These are phyloP conservation scores for Drosophila heteroneura DNA, from an alignment of 2,888 invertebrate species.

Conservation along the genomic window DNA sequence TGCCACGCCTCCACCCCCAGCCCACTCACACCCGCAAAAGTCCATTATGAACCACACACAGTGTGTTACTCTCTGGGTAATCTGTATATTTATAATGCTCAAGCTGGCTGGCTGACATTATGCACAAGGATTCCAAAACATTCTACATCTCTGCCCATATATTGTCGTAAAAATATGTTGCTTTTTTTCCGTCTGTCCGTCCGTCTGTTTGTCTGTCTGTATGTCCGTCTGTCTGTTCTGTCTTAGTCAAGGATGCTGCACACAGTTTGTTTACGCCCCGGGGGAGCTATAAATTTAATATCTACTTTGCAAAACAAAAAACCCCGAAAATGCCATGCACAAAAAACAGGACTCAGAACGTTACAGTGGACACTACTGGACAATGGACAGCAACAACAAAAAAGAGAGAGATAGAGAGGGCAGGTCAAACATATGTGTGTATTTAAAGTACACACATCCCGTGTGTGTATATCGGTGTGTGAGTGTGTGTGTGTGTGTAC, in stretches of 20 bases:
- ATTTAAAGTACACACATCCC: conserved; percentile 17
- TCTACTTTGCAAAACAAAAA: conserved; percentile 83
- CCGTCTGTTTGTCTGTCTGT: conserved; percentile 1
- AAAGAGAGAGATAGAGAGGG: background rate
- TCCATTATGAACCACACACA: conserved; percentile 58
- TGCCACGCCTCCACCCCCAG: background rate
- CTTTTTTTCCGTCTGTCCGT: conserved; percentile 33
- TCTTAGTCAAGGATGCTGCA: conserved; percentile 52
- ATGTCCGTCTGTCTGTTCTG: conserved; percentile 9
- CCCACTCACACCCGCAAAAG: conserved; percentile 30
- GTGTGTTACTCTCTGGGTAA: conserved; percentile 58
- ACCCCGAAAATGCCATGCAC: conserved; percentile 55
- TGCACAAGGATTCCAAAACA: conserved; percentile 72
- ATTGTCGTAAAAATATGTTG: conserved; percentile 80
- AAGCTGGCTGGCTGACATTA: conserved; percentile 56
- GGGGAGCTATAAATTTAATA: conserved; percentile 85
- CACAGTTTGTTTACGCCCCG: conserved; percentile 80
- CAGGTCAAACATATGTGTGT: conserved; percentile 8
- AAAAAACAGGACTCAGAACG: conserved; percentile 29
- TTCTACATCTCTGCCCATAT: conserved; percentile 58
- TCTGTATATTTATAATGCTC: conserved; percentile 81
- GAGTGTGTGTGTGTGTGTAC: conserved; percentile 2
- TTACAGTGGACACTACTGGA: conserved; percentile 14
- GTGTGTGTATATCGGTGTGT: background rate
- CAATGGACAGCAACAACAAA: background rate